Conservation (phyloP, 2,113 vertebrate genomes). For the Leptocoma aspasia region DNA sequence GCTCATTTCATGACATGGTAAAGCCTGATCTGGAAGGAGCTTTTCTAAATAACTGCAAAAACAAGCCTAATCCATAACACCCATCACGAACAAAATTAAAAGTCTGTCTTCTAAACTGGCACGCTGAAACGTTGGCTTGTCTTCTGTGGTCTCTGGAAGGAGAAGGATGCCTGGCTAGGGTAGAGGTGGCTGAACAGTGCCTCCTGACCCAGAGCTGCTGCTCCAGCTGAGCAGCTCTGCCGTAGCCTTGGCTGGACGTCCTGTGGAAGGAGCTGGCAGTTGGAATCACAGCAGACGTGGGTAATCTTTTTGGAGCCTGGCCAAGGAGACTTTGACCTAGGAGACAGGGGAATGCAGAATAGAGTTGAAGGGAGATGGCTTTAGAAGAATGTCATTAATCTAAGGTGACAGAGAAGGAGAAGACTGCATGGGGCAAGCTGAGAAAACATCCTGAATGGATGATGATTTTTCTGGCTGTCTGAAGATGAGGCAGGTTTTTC, state of each 20-base stretch:
- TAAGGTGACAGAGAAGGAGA: not conserved
- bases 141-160: not conserved
- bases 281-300: not conserved
- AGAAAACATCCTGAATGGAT: not conserved
- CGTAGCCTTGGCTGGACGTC: rapidly evolving
- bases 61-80: not conserved
- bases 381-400: not conserved
- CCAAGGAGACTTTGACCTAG: not conserved
- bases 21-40: not conserved
- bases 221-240: not conserved
- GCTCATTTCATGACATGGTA: not conserved
- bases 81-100: not conserved
- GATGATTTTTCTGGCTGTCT: not conserved
- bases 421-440: not conserved
- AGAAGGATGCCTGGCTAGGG: not conserved
- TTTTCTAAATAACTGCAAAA: not conserved
- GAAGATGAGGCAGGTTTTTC: not conserved
- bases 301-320: not conserved
- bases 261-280: not conserved
- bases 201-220: not conserved
- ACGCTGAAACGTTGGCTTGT: not conserved
- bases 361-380: not conserved
- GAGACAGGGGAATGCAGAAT: not conserved
- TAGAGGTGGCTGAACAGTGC: not conserved
- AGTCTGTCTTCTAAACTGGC: not conserved